Base-by-base conservation (phyloP, 2,888 invertebrate species). In the Caenorhabditis macrosperma region DNA sequence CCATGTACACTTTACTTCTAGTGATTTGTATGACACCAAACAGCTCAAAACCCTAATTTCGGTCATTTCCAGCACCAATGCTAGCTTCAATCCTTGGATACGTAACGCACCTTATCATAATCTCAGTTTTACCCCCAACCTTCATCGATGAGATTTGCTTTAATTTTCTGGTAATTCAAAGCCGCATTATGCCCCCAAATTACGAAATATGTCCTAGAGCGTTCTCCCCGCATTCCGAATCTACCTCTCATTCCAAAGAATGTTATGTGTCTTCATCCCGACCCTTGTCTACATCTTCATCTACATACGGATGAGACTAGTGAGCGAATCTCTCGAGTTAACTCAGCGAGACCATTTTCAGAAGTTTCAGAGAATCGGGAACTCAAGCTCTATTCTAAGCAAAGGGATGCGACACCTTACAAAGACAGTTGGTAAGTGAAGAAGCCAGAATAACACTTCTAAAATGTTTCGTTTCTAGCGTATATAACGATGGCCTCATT, bases 391-490 rank as follows among this genome's bases (percentile, higher is more conserved):
- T 12, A 63, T 33, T 20, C 33, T 78, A 0, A 67, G 72, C 44
- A 78, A 72, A 30, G 78, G 78, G 41, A 78, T 78, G 78, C 33
- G 59, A 60, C 72, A 72, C 30, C 33, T 78, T 26, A 78, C 78
- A 15, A 67, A 61, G 2, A 78, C 78, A 22, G 78, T 78, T 52
- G 66, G 74, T 72, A 26, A 4, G 72, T 41, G 3, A 6, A 33
- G n/a, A 33, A 55, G 5, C 33, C 9, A 1, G 5, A 33, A 20
- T 2, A 55, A 55, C 3, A 4, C 1, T 54, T 2, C 6, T 41
- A 2, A 15, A 2, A 0, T 5, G 15, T 15, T 22, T n/a, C n/a
- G n/a, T n/a, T 60, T 69, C 48, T 35, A 78, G 71, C 78, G 6
- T 78, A 60, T 20, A 78, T 66, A 10, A 78, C 78, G 6, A 1